phyloP scores from a whole-genome alignment of 2,888 invertebrate species.

The Periphyllus acericola region DNA sequence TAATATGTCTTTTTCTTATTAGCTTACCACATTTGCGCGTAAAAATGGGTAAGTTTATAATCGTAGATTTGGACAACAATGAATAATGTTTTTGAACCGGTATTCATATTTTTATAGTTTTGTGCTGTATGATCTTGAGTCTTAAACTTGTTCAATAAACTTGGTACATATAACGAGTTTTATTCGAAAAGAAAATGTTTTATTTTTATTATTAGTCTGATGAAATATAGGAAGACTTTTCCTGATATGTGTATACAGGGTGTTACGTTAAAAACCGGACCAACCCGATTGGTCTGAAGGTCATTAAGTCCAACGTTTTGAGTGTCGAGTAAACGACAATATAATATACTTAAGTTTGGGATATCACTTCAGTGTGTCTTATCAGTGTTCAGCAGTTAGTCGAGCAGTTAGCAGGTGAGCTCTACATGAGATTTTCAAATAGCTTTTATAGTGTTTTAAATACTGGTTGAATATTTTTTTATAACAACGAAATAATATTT shows the following conservation, averaged over 20 bases:
- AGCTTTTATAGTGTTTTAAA: neutral
- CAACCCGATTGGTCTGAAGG: slow-evolving; percentile 55
- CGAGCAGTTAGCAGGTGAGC: slow-evolving; percentile 42
- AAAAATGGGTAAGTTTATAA: neutral
- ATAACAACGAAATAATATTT: neutral
- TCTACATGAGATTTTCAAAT: neutral
- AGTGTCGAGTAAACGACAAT: slow-evolving; percentile 9
- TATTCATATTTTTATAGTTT: neutral
- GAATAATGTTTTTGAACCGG: neutral
- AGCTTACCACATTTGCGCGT: neutral
- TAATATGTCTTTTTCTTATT: neutral
- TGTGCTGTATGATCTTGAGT: slow-evolving; percentile 16
- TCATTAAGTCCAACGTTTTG: neutral
- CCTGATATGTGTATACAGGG: slow-evolving; percentile 32
- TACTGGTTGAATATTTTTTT: neutral
- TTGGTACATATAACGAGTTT: slow-evolving; percentile 25
- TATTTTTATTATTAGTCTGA: neutral
- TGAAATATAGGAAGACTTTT: slow-evolving; percentile 55
- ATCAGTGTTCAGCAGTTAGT: slow-evolving; percentile 7
- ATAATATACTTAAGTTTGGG: slow-evolving; percentile 26
- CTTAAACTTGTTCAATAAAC: slow-evolving; percentile 34
- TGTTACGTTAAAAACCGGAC: slow-evolving; percentile 47
- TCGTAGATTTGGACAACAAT: neutral
- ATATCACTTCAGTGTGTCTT: slow-evolving; percentile 39
- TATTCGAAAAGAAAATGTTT: slow-evolving; percentile 9